phyloP scores from a whole-genome alignment of 2,113 vertebrate species.

The Mystacornis crossleyi region DNA sequence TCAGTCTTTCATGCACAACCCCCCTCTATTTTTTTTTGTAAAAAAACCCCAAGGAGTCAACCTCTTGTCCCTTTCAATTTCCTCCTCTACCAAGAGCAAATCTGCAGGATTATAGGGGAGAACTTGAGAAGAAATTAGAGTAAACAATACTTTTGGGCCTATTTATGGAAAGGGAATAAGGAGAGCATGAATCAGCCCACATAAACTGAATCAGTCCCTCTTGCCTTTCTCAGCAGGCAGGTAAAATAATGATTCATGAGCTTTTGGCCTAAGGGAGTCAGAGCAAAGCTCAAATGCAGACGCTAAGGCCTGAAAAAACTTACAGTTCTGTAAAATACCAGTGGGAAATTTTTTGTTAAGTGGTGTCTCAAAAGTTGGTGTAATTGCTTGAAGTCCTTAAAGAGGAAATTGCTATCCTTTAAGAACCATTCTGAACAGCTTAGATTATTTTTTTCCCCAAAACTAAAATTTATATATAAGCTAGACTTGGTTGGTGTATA shows the following conservation, averaged over 20 bases:
- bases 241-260: constrained; percentile 65
- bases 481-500: not conserved
- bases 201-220: constrained; percentile 63
- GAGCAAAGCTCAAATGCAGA: constrained; percentile 68
- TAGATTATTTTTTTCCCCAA: not conserved
- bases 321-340: not conserved
- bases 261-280: constrained; percentile 61
- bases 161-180: constrained; percentile 39
- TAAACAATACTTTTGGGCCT: constrained; percentile 30
- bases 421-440: not conserved
- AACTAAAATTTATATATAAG: not conserved
- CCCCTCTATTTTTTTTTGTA: not conserved
- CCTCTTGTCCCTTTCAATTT: constrained; percentile 57
- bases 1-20: not conserved
- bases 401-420: constrained; percentile 27
- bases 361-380: constrained; percentile 28
- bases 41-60: not conserved
- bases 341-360: constrained; percentile 56
- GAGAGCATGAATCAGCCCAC: constrained; percentile 34
- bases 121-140: constrained; percentile 58
- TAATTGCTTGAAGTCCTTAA: constrained; percentile 52
- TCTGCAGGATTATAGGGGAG: constrained; percentile 54
- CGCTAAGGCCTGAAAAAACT: not conserved
- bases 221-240: constrained; percentile 66
- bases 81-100: constrained; percentile 46